Evolutionary conservation across 2,888 invertebrate genomes (phyloP).

Genomic region (Ormyrus thymus): DNA sequence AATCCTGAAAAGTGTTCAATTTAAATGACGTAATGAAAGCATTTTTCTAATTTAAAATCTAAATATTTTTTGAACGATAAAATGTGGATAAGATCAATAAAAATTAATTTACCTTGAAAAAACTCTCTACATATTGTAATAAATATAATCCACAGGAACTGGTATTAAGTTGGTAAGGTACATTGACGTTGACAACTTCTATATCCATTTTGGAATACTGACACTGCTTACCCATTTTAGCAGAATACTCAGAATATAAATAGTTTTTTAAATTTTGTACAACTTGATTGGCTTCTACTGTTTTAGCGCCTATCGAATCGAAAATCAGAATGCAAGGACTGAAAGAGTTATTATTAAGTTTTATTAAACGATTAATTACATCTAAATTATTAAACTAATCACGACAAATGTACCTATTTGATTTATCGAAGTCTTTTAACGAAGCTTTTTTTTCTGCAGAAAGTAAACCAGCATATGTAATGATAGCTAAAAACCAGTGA

Average conservation of each 20-base stretch:
- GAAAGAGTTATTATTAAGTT: neutral
- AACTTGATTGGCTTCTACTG: no score
- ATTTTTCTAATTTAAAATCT: neutral
- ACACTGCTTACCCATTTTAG: no score
- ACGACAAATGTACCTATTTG: no score
- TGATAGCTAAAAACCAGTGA: slow-evolving; percentile 97
- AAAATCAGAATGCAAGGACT: slow-evolving; percentile 36
- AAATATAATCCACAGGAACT: slow-evolving; percentile 23
- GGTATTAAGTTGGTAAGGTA: slow-evolving; percentile 21
- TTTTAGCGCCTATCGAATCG: slow-evolving; percentile 5
- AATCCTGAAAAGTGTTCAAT: no score
- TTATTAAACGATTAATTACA: neutral
- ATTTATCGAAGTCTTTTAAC: no score
- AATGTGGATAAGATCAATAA: neutral
- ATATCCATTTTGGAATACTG: neutral
- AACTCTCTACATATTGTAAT: slow-evolving; percentile 33
- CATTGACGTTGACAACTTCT: neutral
- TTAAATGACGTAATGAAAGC: no score
- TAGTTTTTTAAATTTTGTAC: no score
- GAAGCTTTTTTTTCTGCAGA: no score
- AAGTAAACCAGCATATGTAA: slow-evolving; percentile 86
- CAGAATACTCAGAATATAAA: no score
- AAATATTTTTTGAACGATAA: neutral
- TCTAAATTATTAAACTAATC: no score
- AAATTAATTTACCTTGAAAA: slow-evolving; percentile 22